Evolutionary conservation across 2,797 vertebrate species (phyloP), one percentile per base, ranked within the genome.

Genomic region (Pteropus rufus): DNA sequence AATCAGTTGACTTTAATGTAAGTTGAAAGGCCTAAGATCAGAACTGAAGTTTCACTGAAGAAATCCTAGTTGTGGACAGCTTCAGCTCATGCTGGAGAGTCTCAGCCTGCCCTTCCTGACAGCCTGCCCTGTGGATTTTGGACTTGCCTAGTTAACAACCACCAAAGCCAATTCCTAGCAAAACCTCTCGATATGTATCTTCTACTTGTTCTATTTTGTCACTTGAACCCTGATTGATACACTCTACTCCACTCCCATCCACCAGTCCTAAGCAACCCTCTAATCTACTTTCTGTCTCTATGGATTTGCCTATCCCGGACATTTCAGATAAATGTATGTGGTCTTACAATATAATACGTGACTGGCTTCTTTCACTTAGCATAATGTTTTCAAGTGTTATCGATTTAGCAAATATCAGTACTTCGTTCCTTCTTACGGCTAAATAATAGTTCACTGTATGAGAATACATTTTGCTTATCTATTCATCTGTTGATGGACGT

Each of bases 321-420:
- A 89, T 73, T 85, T 89, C 12, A 93, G 65, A 44, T 88, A 93
- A 83, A 72, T 29, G 41, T 49, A 87, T 64, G 19, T 39, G n/a
- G 49, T 69, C 64, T 90, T 58, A 80, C 36, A 70, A 29, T 60
- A 65, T 19, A 86, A 10, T 72, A 79, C 0, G 4, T 54, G 19
- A 62, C 12, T 44, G 65, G 19, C 31, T 72, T 95, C 70, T 91
- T 75, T 88, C 39, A 81, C n/a, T 81, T 89, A 65, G 54, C 75
- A 91, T 80, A 67, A 86, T 31, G 52, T 92, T 87, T 95, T 85
- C 58, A 94, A 84, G 24, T 67, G 36, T 83, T 46, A 80, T 19
- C 4, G 1, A 29, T 39, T 23, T 60, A 56, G 41, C 60, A 70
- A n/a, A 7, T 15, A 86, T 31, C 56, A 90, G 41, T 44, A 70